Conservation (phyloP, 2,888 invertebrate species). For the Monochamus alternatus region DNA sequence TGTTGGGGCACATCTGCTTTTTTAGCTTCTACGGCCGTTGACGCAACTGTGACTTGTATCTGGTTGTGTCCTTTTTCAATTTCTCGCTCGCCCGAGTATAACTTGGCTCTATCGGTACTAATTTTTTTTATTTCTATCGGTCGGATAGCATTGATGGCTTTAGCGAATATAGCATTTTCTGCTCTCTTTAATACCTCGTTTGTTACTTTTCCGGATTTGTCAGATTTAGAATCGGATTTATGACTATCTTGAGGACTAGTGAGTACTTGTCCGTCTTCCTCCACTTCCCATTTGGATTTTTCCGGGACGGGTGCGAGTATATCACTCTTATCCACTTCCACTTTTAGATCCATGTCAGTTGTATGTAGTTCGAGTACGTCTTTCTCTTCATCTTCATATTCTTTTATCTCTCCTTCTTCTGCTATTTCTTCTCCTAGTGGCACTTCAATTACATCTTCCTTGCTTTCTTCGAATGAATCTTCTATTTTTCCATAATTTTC, state of each 20-base stretch:
- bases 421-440: constrained; percentile 47
- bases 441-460: constrained; percentile 38
- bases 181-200: constrained; percentile 92
- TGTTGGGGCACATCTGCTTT: constrained; percentile 64
- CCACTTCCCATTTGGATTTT: constrained; percentile 92
- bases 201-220: constrained; percentile 81
- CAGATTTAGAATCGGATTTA: constrained; percentile 65
- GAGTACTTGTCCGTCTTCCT: constrained; percentile 73
- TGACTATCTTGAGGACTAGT: constrained; percentile 56
- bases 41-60: constrained; percentile 30
- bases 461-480: constrained; percentile 34
- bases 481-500: constrained; percentile 74
- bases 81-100: constrained; percentile 74
- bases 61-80: constrained; percentile 41
- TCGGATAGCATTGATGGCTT: constrained; percentile 86
- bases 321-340: constrained; percentile 73
- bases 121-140: constrained; percentile 83
- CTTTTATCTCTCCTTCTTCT: constrained; percentile 61
- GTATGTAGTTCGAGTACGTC: constrained; percentile 77
- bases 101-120: constrained; percentile 79
- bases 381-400: constrained; percentile 69
- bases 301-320: constrained; percentile 84
- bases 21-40: constrained; percentile 12
- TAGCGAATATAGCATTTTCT: constrained; percentile 93
- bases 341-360: constrained; percentile 74